Evolutionary conservation across 1,140 invertebrate genomes (phyloP).

Genomic region (Caenorhabditis briggsae): DNA sequence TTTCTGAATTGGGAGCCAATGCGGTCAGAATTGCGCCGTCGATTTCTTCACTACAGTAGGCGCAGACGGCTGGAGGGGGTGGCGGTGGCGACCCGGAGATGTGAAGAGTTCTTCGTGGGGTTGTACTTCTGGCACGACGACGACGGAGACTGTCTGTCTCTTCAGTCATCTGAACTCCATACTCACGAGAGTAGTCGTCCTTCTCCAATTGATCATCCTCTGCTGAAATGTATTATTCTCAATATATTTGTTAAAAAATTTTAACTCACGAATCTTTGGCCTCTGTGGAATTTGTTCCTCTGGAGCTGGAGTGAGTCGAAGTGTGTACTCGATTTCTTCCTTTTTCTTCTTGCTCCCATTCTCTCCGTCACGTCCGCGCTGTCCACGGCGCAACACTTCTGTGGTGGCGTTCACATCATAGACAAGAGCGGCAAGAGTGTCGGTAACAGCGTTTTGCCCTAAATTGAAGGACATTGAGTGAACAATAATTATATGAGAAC

Average conservation of each 20-base stretch:
- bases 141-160: slow-evolving; percentile 68
- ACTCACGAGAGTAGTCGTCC: slow-evolving; percentile 75
- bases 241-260: slow-evolving; percentile 6
- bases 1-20: slow-evolving; percentile 73
- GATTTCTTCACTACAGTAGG: slow-evolving; percentile 76
- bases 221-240: slow-evolving; percentile 46
- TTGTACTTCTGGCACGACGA: slow-evolving; percentile 75
- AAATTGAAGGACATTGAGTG: slow-evolving; percentile 12
- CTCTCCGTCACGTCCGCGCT: slow-evolving; percentile 71
- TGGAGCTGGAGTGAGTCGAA: slow-evolving; percentile 74
- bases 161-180: slow-evolving; percentile 76
- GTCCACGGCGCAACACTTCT: slow-evolving; percentile 75
- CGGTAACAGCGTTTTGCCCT: slow-evolving; percentile 74
- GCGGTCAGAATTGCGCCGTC: slow-evolving; percentile 76
- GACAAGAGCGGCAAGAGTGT: slow-evolving; percentile 77
- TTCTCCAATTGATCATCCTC: slow-evolving; percentile 73
- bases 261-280: slow-evolving; percentile 64
- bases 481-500: not conserved
- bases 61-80: slow-evolving; percentile 71
- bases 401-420: slow-evolving; percentile 78
- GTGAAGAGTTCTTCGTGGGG: slow-evolving; percentile 75
- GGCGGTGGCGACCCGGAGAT: slow-evolving; percentile 72
- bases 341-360: slow-evolving; percentile 42
- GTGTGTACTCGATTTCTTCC: slow-evolving; percentile 76
- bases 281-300: slow-evolving; percentile 69